phyloP scores from a whole-genome alignment of 2,797 vertebrate genomes.

The Thripadectes ignobilis region DNA sequence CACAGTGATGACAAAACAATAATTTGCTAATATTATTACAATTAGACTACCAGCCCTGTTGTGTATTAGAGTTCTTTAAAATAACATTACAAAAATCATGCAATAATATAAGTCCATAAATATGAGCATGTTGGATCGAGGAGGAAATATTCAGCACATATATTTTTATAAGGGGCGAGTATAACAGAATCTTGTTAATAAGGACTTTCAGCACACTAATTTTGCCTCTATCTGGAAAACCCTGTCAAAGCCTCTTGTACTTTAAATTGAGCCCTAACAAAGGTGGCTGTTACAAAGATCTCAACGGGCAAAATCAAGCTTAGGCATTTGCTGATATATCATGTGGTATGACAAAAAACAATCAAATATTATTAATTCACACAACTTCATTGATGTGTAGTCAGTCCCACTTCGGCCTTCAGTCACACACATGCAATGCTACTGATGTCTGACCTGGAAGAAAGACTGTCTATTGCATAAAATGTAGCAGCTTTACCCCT shows the following conservation, averaged over 20 bases:
- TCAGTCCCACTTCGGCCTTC: background rate
- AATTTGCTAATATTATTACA: background rate
- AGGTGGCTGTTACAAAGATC: background rate
- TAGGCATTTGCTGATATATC: background rate
- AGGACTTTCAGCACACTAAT: background rate
- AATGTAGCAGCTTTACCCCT: background rate
- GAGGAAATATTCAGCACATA: background rate
- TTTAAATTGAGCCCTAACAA: background rate
- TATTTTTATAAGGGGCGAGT: background rate
- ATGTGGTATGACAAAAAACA: background rate
- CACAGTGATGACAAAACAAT: background rate
- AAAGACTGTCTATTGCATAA: fast-evolving
- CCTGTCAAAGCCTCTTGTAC: background rate
- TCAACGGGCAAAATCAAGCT: background rate
- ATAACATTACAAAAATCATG: background rate
- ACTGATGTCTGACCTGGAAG: background rate
- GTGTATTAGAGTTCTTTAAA: background rate
- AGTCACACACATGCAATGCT: background rate
- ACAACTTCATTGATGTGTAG: background rate
- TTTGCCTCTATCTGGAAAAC: background rate
- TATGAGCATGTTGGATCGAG: background rate
- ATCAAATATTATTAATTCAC: background rate
- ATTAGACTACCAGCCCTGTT: background rate
- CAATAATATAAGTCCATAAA: background rate
- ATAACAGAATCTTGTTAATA: background rate